Conservation (phyloP, 2,113 vertebrate species). For the Spizaetus ornatus region DNA sequence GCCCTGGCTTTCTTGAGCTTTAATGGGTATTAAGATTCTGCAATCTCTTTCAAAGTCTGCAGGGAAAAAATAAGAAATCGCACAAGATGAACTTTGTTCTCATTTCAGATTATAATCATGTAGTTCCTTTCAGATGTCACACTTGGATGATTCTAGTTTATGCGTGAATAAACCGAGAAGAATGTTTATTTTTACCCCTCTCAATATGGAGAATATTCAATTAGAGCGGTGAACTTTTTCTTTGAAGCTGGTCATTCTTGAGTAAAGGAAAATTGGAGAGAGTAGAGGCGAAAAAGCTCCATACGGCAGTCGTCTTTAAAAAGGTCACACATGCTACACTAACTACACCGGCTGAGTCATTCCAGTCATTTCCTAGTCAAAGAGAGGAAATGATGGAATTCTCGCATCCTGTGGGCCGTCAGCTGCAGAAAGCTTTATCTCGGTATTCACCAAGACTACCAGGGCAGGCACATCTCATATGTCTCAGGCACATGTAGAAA, state of each 20-base stretch:
- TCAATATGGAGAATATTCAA: conserved; percentile 16
- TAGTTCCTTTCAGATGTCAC: conserved; percentile 15
- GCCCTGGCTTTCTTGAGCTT: conserved; percentile 24
- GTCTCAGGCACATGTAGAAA: neutral
- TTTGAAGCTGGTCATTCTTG: conserved; percentile 3
- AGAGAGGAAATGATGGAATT: neutral
- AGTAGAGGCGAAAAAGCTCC: neutral
- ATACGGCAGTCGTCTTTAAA: neutral
- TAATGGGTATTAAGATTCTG: neutral
- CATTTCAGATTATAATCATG: conserved; percentile 29
- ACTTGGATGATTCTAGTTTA: neutral
- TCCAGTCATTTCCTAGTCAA: neutral
- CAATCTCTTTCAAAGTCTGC: neutral
- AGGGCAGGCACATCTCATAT: neutral
- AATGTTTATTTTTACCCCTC: conserved; percentile 38
- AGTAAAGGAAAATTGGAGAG: neutral
- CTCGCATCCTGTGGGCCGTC: neutral
- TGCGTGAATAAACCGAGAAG: neutral
- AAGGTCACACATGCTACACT: neutral
- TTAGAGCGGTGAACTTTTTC: conserved; percentile 7
- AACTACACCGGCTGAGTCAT: neutral
- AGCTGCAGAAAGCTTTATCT: neutral
- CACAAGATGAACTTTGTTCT: conserved; percentile 26
- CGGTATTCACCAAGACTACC: neutral
- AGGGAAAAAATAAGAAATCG: neutral